Evolutionary conservation across 2,888 invertebrate genomes (phyloP).

Genomic region (Pedicia rivosa): DNA sequence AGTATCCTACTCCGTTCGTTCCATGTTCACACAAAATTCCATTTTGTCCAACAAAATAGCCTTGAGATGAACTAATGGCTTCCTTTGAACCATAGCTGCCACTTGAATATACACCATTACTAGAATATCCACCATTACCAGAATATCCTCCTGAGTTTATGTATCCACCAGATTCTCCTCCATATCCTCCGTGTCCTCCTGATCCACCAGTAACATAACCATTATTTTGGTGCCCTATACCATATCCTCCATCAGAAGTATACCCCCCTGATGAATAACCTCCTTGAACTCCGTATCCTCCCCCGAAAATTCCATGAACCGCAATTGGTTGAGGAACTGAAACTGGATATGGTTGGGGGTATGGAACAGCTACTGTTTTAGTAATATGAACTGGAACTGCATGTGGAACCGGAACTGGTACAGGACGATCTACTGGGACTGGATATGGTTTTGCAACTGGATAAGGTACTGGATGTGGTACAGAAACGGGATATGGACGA

Average conservation of each 20-base stretch:
- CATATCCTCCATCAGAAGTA: no score
- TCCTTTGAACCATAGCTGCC: no score
- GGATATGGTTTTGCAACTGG: constrained; percentile 4
- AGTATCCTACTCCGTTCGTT: no score
- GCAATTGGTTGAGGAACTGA: constrained; percentile 17
- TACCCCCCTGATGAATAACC: no score
- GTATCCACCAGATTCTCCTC: constrained; percentile 13
- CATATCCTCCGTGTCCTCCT: constrained; percentile 15
- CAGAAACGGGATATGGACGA: not conserved
- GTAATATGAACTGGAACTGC: constrained; percentile 3
- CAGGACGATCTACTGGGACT: constrained; percentile 2
- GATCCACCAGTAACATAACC: not conserved
- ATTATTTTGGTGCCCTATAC: no score
- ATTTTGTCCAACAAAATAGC: no score
- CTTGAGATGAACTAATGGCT: no score
- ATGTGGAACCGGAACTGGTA: constrained; percentile 1
- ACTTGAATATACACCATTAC: constrained; percentile 9
- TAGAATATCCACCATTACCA: constrained; percentile 15
- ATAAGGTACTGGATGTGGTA: constrained; percentile 1
- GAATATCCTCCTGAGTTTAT: constrained; percentile 12
- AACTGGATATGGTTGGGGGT: constrained; percentile 19
- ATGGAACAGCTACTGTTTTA: constrained; percentile 11
- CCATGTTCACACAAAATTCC: no score
- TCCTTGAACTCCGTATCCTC: not conserved
- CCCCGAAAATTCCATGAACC: no score